Percentiles rank a stretch among this genome's conserved stretches.
Evolutionary conservation across 1,140 invertebrate species (phyloP).

Genomic region (Doryteuthis pealeii): DNA sequence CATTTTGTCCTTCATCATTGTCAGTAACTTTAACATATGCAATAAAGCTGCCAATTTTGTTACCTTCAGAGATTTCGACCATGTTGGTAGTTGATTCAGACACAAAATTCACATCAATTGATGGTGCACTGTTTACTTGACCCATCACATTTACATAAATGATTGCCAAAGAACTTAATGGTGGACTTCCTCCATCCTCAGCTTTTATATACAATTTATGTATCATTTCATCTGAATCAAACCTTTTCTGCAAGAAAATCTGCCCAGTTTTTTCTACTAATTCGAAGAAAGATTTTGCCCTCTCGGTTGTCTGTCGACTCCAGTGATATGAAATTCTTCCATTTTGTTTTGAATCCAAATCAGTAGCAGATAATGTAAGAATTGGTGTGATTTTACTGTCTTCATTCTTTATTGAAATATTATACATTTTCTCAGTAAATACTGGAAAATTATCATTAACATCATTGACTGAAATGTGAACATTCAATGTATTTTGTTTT

Average conservation of each 20-base stretch:
- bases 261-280: too few species aligned
- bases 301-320: slow-evolving; percentile 83
- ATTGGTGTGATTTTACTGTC: slow-evolving; percentile 28
- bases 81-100: slow-evolving; percentile 16
- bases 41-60: slow-evolving; percentile 35
- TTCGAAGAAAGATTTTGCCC: slow-evolving; percentile 66
- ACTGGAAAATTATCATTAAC: slow-evolving; percentile 67
- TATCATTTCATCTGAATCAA: background rate
- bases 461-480: slow-evolving; percentile 37
- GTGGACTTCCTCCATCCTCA: slow-evolving; percentile 34
- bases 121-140: slow-evolving; percentile 34
- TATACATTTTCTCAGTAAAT: slow-evolving; percentile 64
- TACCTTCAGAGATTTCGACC: slow-evolving; percentile 33
- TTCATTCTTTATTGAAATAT: slow-evolving; percentile 33
- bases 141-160: slow-evolving; percentile 33
- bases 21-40: slow-evolving; percentile 42
- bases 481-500: slow-evolving; percentile 75
- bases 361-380: slow-evolving; percentile 32
- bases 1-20: slow-evolving; percentile 41
- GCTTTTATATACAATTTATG: slow-evolving; percentile 37
- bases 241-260: slow-evolving; percentile 57
- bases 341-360: slow-evolving; percentile 45
- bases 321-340: slow-evolving; percentile 68
- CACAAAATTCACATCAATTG: slow-evolving; percentile 37
- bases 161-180: slow-evolving; percentile 23